phyloP scores from a whole-genome alignment of 2,797 vertebrate genomes.

The Psittacula derbiana region DNA sequence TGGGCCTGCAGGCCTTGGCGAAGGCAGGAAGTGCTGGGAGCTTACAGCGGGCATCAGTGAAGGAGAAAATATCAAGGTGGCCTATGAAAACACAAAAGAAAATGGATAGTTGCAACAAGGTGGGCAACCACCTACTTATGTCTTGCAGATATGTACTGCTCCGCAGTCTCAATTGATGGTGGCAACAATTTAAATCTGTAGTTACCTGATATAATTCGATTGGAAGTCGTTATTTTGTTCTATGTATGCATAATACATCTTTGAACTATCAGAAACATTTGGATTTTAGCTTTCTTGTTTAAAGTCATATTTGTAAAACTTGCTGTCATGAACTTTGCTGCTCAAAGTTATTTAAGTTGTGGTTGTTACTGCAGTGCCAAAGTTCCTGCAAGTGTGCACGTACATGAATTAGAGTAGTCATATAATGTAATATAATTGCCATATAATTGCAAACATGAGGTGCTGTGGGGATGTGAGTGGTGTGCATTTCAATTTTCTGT shows the following conservation, averaged over 20 bases:
- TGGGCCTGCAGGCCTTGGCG: accelerated
- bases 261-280: not conserved
- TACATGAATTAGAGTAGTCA: not conserved
- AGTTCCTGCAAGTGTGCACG: accelerated
- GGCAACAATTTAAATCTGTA: not conserved
- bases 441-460: not conserved
- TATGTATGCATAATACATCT: accelerated
- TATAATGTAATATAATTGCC: too few relatives aligned
- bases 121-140: not conserved
- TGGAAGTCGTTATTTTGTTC: not conserved
- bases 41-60: not conserved
- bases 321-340: not conserved
- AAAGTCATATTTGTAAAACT: not conserved
- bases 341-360: not conserved
- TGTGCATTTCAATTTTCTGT: not conserved
- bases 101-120: not conserved
- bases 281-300: not conserved
- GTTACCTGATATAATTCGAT: not conserved
- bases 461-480: not conserved
- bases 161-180: accelerated
- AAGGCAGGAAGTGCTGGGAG: not conserved
- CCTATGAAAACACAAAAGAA: not conserved
- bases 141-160: not conserved
- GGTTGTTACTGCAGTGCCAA: not conserved
- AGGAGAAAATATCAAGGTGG: not conserved